Evolutionary conservation across 2,888 invertebrate genomes (phyloP), one percentile per base, ranked within the genome.

Genomic region (Apamea epomidion): DNA sequence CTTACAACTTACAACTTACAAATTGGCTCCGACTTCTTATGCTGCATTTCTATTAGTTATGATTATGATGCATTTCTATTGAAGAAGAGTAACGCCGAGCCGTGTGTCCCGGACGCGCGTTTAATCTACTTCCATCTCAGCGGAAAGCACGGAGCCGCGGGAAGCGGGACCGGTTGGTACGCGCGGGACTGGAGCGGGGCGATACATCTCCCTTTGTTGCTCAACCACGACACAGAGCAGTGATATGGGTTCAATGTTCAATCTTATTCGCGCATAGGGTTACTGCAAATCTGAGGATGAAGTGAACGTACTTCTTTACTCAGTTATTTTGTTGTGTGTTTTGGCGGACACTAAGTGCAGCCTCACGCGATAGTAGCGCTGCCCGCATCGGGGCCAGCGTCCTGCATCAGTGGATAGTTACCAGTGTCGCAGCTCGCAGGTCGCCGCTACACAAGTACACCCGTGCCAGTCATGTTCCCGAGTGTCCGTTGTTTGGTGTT

Each of bases 141-240:
- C 32, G 14, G 58, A 74, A 32, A 60, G 37, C 54, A 32, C 16
- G 37, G 37, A 37, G 6, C 51, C 14, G 21, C 54, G 29, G 25
- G 54, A 32, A 8, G 45, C 25, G 7, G 42, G 60, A 42, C 14
- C 2, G 37, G 37, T 14, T 7, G 67, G 32, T 1, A 32, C 32
- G 32, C 32, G 32, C 32, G 32, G 32, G 32, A 32, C 32, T 1
- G 32, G 2, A n/a, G n/a, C n/a, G 32, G 1, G 32, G 32, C 32
- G 32, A 32, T 48, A 76, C 37, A 21, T 48, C 76, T 76, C 62
- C n/a, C 51, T 64, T 51, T 64, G 76, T 64, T 37, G 37, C 37
- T 51, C 16, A 62, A 51, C 64, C 76, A 21, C 37, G 48, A 69
- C n/a, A 37, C n/a, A 18, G 32, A 48, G 48, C 48, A 16, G 62